Percentiles rank a stretch among this genome's conserved stretches.
Evolutionary conservation across 2,797 vertebrate species (phyloP).

Genomic region (Monodelphis domestica): DNA sequence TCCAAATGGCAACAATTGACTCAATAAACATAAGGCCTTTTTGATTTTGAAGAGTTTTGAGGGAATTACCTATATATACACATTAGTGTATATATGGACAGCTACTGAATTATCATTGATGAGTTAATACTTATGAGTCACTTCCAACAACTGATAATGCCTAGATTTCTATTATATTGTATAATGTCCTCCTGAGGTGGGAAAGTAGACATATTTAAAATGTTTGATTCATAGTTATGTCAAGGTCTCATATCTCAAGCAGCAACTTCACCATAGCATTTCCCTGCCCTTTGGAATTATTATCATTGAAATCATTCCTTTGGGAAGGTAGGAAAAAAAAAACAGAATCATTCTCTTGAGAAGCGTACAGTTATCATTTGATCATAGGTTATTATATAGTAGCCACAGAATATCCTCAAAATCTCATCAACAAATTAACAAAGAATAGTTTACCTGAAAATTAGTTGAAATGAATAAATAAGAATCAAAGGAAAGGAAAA

Average conservation of each 20-base stretch:
- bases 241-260: neutral
- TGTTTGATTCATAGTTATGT: neutral
- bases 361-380: neutral
- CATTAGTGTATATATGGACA: neutral
- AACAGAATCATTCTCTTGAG: neutral
- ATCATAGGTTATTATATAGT: neutral
- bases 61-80: neutral
- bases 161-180: neutral
- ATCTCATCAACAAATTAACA: neutral
- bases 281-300: neutral
- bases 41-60: conserved; percentile 46
- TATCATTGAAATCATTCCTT: neutral
- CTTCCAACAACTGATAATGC: neutral
- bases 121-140: neutral
- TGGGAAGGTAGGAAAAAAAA: neutral
- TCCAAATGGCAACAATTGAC: neutral
- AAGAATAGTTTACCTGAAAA: neutral
- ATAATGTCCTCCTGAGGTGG: conserved; percentile 11
- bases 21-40: conserved; percentile 28
- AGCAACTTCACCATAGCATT: neutral
- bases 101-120: neutral
- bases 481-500: neutral
- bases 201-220: neutral
- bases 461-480: neutral
- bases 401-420: neutral